Base-by-base conservation (phyloP, 2,113 vertebrate species). In the Alosa alosa region DNA sequence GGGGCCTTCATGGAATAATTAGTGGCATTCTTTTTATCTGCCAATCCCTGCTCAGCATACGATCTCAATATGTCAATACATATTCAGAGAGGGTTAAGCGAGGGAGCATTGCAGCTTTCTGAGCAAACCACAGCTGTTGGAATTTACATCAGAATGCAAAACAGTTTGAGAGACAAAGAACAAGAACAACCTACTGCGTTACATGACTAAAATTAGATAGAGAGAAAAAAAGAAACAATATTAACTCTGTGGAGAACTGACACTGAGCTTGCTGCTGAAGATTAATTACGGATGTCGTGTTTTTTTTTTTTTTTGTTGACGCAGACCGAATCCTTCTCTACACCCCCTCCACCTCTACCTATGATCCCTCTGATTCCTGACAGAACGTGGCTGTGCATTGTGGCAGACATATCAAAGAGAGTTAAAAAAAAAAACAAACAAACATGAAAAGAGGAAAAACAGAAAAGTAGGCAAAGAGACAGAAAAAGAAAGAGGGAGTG, bases 281-380 rank as follows among this genome's bases (percentile, higher is more conserved):
- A 84, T 86, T 91, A 90, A 91, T 91, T 90, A 88, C 47, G 78
- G 85, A 60, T 85, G 84, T 84, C 85, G 86, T 86, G 86, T 83
- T 75, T 86, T 68, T 75, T 85, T 75, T 85, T 75, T 88, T 88
- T 82, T 55, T 36, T 81, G 86, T 84, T 86, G 50, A 55, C 36
- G 25, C 55, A 60, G 20, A 60, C 18, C 55, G 4, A 4, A 20
- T 49, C 47, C 9, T 49, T 49, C 47, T 49, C 47, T 49, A n/a
- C 72, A 10, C 4, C 7, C 39, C 45, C 81, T 13, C 31, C 36
- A 6, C 57, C 47, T 55, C 47, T 84, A 83, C 88, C 85, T 83
- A 39, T 83, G 88, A 89, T 90, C 86, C 41, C 45, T 88, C 86
- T 52, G 83, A 84, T 86, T 90, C 87, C 87, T 85, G 91, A 83